phyloP scores from a whole-genome alignment of 2,113 vertebrate species.

The Lycaon pictus region DNA sequence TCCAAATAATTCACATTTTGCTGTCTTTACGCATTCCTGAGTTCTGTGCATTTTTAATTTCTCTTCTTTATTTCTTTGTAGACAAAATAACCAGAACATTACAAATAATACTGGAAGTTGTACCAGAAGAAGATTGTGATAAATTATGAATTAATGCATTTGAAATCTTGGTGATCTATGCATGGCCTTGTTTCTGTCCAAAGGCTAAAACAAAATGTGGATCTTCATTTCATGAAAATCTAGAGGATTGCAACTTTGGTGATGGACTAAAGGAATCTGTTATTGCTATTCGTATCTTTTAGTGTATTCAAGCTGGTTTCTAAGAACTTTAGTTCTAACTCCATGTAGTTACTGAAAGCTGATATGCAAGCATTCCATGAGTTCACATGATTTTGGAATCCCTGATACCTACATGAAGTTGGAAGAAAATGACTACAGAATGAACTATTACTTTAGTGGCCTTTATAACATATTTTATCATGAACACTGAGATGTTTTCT shows the following conservation, averaged over 20 bases:
- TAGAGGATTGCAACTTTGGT: slow-evolving; percentile 67
- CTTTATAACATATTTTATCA: neutral
- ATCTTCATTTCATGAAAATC: slow-evolving; percentile 33
- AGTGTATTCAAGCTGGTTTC: neutral
- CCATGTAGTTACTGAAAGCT: slow-evolving; percentile 29
- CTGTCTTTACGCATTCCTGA: slow-evolving; percentile 21
- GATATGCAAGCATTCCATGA: neutral
- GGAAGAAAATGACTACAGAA: neutral
- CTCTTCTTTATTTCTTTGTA: slow-evolving; percentile 85
- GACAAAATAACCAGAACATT: slow-evolving; percentile 90
- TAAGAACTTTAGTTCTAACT: slow-evolving; percentile 29
- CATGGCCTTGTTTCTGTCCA: slow-evolving; percentile 64
- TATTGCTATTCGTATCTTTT: slow-evolving; percentile 52
- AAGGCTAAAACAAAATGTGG: slow-evolving; percentile 1
- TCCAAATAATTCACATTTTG: slow-evolving; percentile 46
- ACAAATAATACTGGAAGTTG: slow-evolving; percentile 95
- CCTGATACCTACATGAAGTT: neutral
- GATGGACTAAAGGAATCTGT: slow-evolving; percentile 16
- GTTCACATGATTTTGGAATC: neutral
- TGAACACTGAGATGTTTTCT: slow-evolving; percentile 69
- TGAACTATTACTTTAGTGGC: neutral
- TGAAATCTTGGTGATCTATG: slow-evolving; percentile 51
- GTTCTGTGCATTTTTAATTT: slow-evolving; percentile 61
- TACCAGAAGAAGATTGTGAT: slow-evolving; percentile 90
- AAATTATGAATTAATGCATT: slow-evolving; percentile 80